Evolutionary conservation across 2,113 vertebrate genomes (phyloP).

Genomic region (Ranitomeya variabilis): DNA sequence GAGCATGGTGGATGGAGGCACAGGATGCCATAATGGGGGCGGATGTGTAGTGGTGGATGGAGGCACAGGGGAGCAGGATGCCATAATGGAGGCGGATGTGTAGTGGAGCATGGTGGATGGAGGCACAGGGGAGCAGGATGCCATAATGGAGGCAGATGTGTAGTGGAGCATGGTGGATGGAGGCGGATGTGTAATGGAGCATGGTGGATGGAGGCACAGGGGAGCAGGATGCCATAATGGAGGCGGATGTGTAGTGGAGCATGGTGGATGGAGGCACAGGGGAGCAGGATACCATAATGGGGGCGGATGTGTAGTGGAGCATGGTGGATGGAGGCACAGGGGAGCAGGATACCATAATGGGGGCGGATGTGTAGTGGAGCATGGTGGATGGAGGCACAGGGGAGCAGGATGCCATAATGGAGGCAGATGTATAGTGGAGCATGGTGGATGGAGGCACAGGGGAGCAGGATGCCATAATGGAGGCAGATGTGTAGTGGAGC

Average conservation of each 20-base stretch:
- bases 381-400: no score
- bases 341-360: not conserved
- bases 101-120: not conserved
- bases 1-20: not conserved
- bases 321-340: not conserved
- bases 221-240: no score
- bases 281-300: not conserved
- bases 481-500: no score
- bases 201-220: not conserved
- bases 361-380: not conserved
- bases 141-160: not conserved
- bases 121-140: not conserved
- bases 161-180: not conserved
- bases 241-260: not conserved
- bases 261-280: not conserved
- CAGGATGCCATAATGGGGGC: no score
- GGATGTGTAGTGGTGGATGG: not conserved
- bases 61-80: not conserved
- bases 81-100: not conserved
- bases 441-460: no score
- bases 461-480: no score
- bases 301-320: not conserved
- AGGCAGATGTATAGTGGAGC: no score
- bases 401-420: no score
- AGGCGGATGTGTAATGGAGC: not conserved